Evolutionary conservation across 2,113 vertebrate genomes (phyloP), one percentile per base, ranked within the genome.

Genomic region (Oreocharis arfaki): DNA sequence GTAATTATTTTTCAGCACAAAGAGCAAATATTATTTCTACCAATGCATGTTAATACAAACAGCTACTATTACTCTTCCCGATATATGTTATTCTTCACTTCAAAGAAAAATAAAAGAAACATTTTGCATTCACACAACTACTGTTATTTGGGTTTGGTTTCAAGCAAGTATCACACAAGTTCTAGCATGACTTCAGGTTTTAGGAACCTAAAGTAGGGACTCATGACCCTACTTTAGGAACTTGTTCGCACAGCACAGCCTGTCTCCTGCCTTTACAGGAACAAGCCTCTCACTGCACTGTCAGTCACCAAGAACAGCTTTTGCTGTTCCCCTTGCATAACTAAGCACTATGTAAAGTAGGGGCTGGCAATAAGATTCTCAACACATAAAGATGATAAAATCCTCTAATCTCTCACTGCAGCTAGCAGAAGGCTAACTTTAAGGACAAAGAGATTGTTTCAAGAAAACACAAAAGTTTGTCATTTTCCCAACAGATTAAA

Each of bases 11-110:
- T 47, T 47, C 30, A 47, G 19, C 13, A 47, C 4, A 22, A 76
- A 55, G 35, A 32, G 20, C 6, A 75, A 76, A 22, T 76, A 35
- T 39, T 67, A 44, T 23, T 68, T 61, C n/a, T 76, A 50, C 9
- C n/a, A 53, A 49, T 22, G 42, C 0, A 0, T 4, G 11, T 44
- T 37, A 61, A 47, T 27, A 46, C 14, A 60, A 68, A 75, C 30
- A 59, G 28, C 16, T 82, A 47, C 26, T 75, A 53, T 35, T 82
- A 53, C n/a, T 75, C 32, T 21, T 55, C 69, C 10, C 44, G 22
- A 49, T n/a, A 33, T 0, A 0, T 26, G 6, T 11, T 57, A 49
- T 24, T 70, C 21, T 44, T 55, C 16, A 13, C 10, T 30, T 55
- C 5, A 33, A 60, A 60, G 30, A 21, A 60, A 44, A 60, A 46